These are phyloP conservation scores for Mola mola DNA, from an alignment of 2,113 vertebrate genomes.

Conservation along the genomic window DNA sequence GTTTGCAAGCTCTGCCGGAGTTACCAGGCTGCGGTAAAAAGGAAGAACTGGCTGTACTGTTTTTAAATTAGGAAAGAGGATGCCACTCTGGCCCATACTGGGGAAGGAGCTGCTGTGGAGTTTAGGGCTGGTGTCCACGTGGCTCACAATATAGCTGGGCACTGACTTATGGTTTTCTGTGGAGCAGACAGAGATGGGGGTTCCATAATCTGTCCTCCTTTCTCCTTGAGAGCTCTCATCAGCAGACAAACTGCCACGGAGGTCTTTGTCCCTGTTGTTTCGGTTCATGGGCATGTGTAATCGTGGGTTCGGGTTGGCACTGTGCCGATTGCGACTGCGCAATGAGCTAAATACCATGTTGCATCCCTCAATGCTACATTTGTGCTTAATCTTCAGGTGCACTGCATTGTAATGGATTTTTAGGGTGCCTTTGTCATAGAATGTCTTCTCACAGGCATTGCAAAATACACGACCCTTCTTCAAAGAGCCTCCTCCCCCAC, in stretches of 20 bases:
- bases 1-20: slow-evolving; percentile 93
- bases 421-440: slow-evolving; percentile 98
- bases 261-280: slow-evolving; percentile 95
- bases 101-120: slow-evolving; percentile 78
- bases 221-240: slow-evolving; percentile 79
- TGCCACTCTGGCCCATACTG: slow-evolving; percentile 86
- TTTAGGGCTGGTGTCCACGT: slow-evolving; percentile 85
- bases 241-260: slow-evolving; percentile 82
- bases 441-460: slow-evolving; percentile 96
- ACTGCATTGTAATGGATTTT: slow-evolving; percentile 99
- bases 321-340: slow-evolving; percentile 95
- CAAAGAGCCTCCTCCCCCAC: slow-evolving; percentile 65
- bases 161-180: slow-evolving; percentile 82
- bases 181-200: slow-evolving; percentile 61
- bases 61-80: slow-evolving; percentile 95
- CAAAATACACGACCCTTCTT: slow-evolving; percentile 97
- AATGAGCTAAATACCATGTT: slow-evolving; percentile 99
- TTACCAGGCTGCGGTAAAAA: slow-evolving; percentile 93
- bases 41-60: slow-evolving; percentile 96
- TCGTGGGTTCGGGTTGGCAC: slow-evolving; percentile 96
- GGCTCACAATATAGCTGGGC: slow-evolving; percentile 82
- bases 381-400: slow-evolving; percentile 98
- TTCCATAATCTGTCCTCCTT: slow-evolving; percentile 80
- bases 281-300: slow-evolving; percentile 99
- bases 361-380: slow-evolving; percentile 96